These are phyloP conservation scores for Meriones psammophilus DNA, from an alignment of 2,797 vertebrate genomes.

Conservation along the genomic window DNA sequence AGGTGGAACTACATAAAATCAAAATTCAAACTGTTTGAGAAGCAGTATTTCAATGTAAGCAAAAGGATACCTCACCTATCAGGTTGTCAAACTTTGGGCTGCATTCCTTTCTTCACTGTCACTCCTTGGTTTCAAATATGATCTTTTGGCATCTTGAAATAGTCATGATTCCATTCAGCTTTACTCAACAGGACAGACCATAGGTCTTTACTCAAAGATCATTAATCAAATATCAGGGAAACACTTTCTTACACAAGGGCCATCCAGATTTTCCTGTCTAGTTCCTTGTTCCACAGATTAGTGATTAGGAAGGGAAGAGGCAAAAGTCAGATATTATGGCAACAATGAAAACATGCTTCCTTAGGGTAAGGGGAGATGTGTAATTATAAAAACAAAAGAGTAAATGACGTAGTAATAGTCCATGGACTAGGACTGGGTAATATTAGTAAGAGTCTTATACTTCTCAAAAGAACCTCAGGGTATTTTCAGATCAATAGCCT, in stretches of 20 bases:
- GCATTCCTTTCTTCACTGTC: neutral
- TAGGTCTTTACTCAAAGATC: neutral
- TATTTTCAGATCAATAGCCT: constrained; percentile 26
- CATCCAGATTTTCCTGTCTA: neutral
- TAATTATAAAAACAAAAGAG: neutral
- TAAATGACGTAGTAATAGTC: constrained; percentile 1
- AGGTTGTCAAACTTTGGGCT: neutral
- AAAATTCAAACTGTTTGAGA: constrained; percentile 23
- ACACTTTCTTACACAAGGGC: neutral
- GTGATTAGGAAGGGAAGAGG: neutral
- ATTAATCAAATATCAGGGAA: neutral
- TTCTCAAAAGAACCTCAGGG: neutral
- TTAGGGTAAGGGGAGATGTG: neutral
- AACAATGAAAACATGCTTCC: neutral
- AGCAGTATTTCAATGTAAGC: neutral
- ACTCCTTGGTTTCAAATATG: constrained; percentile 1
- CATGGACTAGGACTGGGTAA: neutral
- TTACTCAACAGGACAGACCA: neutral
- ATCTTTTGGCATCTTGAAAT: constrained; percentile 60
- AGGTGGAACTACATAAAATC: neutral
- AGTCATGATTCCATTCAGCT: neutral
- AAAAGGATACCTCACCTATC: neutral
- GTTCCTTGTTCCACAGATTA: neutral
- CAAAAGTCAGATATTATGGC: neutral
- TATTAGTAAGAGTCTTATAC: neutral